These are phyloP conservation scores for Porites lutea DNA, from an alignment of 64 coral and sea anemone genomes.

Conservation along the genomic window DNA sequence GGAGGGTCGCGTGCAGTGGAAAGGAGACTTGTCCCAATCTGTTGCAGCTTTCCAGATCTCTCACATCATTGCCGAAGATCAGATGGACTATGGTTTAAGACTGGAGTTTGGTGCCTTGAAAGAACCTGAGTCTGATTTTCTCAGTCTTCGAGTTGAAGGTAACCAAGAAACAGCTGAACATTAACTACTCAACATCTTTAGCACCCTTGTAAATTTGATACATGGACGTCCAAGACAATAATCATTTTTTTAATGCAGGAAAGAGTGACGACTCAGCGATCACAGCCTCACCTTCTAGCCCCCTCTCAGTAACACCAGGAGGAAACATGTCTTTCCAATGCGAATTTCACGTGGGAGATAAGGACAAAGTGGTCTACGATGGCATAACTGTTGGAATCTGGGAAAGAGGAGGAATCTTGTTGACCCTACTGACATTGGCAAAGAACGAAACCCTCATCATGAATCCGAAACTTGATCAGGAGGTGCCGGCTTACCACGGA, in stretches of 20 bases:
- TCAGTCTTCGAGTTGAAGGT: slow-evolving; percentile 5
- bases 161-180: background rate
- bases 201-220: too few species aligned
- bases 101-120: slow-evolving; percentile 6
- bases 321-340: background rate
- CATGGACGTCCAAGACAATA: too few species aligned
- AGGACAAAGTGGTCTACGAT: background rate
- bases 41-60: slow-evolving; percentile 17
- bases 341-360: background rate
- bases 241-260: background rate
- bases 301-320: background rate
- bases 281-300: background rate
- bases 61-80: background rate
- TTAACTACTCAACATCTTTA: too few species aligned
- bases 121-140: background rate
- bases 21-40: slow-evolving; percentile 5
- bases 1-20: background rate
- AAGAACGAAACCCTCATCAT: background rate
- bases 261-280: background rate
- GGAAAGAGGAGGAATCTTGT: background rate
- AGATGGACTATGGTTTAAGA: background rate
- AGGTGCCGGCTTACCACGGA: background rate
- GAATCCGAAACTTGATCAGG: background rate
- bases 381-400: background rate
- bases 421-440: background rate